A percentile compares a stretch with the other conserved stretches of the same genome.
Conservation (phyloP, 37 sponge, comb jelly and placozoan genomes). For the Dysidea cf. avara region DNA sequence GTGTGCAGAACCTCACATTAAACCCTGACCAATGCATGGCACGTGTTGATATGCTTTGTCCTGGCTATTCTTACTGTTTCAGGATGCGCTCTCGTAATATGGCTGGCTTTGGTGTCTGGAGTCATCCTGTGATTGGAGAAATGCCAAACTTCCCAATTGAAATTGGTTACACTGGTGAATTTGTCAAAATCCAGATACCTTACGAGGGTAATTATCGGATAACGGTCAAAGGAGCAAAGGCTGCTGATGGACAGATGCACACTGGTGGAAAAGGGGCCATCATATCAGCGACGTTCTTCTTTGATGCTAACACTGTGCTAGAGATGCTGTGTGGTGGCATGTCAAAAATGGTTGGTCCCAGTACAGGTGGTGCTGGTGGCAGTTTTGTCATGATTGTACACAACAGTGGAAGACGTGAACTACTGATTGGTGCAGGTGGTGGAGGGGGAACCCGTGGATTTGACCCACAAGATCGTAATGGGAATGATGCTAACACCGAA, state of each 20-base stretch:
- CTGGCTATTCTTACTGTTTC: conserved; percentile 52
- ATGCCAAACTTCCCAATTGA: conserved; percentile 49
- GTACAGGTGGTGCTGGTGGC: conserved; percentile 73
- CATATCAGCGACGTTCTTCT: conserved; percentile 47
- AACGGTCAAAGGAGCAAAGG: conserved; percentile 59
- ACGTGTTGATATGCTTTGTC: conserved; percentile 38
- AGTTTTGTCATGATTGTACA: conserved; percentile 52
- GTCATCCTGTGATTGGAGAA: conserved; percentile 19
- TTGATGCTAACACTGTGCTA: conserved; percentile 48
- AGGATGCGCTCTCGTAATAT: conserved; percentile 57
- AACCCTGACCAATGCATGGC: not conserved
- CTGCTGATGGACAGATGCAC: conserved; percentile 59
- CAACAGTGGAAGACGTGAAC: no score
- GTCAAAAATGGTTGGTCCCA: conserved; percentile 38
- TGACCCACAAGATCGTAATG: conserved; percentile 50
- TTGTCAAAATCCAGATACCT: conserved; percentile 40
- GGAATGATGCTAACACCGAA: conserved; percentile 64
- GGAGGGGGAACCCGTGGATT: conserved; percentile 71
- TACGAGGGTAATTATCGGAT: conserved; percentile 47
- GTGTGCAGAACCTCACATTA: not conserved
- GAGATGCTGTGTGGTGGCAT: conserved; percentile 64
- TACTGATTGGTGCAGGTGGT: conserved; percentile 77
- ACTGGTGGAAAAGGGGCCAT: conserved; percentile 69
- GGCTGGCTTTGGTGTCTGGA: conserved; percentile 73
- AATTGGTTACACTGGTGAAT: conserved; percentile 62